Conservation (phyloP, 1,140 invertebrate genomes). For the Dryas iulia region DNA sequence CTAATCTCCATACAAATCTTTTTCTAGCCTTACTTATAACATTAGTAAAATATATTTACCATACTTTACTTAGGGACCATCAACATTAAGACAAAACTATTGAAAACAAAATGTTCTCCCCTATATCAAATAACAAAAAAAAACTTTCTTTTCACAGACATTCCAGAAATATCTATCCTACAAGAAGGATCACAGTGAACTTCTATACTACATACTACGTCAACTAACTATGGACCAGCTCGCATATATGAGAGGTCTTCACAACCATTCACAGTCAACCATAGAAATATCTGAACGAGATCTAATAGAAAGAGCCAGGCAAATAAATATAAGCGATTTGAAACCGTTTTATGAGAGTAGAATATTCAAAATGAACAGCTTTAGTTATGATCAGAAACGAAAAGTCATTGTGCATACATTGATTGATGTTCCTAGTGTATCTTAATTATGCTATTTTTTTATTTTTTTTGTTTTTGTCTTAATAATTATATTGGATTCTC, state of each 20-base stretch:
- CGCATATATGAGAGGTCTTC: slow-evolving; percentile 91
- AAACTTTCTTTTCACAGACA: slow-evolving; percentile 81
- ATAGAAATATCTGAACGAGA: slow-evolving; percentile 96
- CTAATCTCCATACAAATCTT: no score
- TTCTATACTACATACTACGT: slow-evolving; percentile 96
- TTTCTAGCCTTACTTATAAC: no score
- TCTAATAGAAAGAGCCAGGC: slow-evolving; percentile 93
- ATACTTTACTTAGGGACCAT: no score
- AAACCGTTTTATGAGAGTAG: slow-evolving; percentile 95
- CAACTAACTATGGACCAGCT: slow-evolving; percentile 96
- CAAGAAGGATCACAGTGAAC: slow-evolving; percentile 97
- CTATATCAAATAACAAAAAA: neutral
- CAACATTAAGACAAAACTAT: no score
- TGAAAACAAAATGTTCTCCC: no score
- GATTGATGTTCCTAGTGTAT: slow-evolving; percentile 74
- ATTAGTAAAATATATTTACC: no score
- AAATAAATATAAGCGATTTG: slow-evolving; percentile 94
- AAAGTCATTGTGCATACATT: slow-evolving; percentile 93
- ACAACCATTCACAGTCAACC: slow-evolving; percentile 85
- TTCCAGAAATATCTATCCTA: slow-evolving; percentile 97
- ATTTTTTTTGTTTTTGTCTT: no score
- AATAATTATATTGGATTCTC: no score
- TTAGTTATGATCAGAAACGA: slow-evolving; percentile 90
- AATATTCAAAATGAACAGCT: slow-evolving; percentile 95
- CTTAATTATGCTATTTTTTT: neutral